Evolutionary conservation across 2,888 invertebrate species (phyloP).

Genomic region (Matsumyia berberina): DNA sequence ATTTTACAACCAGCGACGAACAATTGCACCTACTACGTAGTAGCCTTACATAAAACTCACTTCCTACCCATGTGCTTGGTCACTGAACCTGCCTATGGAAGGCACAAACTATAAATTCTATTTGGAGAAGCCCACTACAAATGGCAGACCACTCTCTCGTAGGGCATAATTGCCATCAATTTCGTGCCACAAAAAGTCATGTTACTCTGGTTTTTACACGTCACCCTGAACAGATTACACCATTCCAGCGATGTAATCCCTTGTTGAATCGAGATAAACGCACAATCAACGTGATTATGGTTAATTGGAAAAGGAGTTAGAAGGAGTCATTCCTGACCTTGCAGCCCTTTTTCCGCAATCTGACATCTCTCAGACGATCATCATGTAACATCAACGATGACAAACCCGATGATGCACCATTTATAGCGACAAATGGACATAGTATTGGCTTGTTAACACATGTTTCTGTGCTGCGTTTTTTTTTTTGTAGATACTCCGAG

Average conservation of each 20-base stretch:
- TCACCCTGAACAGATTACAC: constrained; percentile 33
- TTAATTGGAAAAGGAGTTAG: constrained; percentile 52
- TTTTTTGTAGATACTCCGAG: constrained; percentile 17
- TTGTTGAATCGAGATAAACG: constrained; percentile 26
- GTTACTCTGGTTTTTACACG: neutral
- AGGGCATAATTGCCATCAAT: constrained; percentile 50
- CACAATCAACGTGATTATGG: constrained; percentile 59
- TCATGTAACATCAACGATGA: constrained; percentile 32
- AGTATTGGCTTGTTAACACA: constrained; percentile 64
- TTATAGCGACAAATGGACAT: constrained; percentile 66
- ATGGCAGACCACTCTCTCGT: constrained; percentile 40
- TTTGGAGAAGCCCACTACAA: constrained; percentile 24
- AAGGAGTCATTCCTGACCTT: constrained; percentile 52
- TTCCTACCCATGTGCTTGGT: constrained; percentile 26
- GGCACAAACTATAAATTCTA: constrained; percentile 7
- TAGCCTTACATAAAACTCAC: neutral
- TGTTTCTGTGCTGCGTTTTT: constrained; percentile 25
- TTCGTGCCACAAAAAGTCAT: constrained; percentile 22
- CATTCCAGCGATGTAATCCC: constrained; percentile 40
- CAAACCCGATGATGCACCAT: constrained; percentile 39
- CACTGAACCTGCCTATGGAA: constrained; percentile 29
- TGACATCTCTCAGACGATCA: constrained; percentile 24
- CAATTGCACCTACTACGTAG: neutral
- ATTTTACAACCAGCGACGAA: neutral
- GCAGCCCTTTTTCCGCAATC: constrained; percentile 55